Evolutionary conservation across 2,113 vertebrate genomes (phyloP).

Genomic region (Microtus oregoni): DNA sequence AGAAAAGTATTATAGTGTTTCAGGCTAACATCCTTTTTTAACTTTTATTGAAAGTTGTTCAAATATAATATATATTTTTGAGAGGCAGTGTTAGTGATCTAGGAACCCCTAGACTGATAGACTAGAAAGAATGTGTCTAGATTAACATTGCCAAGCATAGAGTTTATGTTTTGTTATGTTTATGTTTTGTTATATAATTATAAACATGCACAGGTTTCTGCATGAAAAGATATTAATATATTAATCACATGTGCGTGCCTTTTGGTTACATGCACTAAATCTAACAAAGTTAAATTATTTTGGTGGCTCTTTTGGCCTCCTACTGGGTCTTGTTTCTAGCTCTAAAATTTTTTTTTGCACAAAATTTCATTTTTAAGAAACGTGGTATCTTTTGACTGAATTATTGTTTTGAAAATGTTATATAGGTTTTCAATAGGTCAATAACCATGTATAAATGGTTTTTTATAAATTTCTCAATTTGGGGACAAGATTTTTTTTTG

Average conservation of each 20-base stretch:
- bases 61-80: conserved; percentile 79
- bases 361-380: conserved; percentile 79
- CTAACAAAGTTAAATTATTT: conserved; percentile 79
- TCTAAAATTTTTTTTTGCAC: conserved; percentile 84
- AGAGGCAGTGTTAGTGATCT: conserved; percentile 80
- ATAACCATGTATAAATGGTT: conserved; percentile 85
- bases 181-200: conserved; percentile 80
- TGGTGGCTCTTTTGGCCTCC: conserved; percentile 80
- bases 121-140: conserved; percentile 78
- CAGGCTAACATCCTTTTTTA: conserved; percentile 81
- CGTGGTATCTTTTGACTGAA: conserved; percentile 80
- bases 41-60: conserved; percentile 81
- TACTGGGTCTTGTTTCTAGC: conserved; percentile 70
- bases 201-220: conserved; percentile 81
- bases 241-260: conserved; percentile 84
- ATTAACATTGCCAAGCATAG: conserved; percentile 77
- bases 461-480: conserved; percentile 88
- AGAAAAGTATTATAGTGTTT: conserved; percentile 81
- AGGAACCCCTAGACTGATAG: conserved; percentile 78
- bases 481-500: conserved; percentile 80
- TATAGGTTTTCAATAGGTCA: conserved; percentile 85
- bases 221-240: conserved; percentile 79
- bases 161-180: conserved; percentile 69
- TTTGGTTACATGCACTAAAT: conserved; percentile 81
- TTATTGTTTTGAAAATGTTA: conserved; percentile 84